Evolutionary conservation across 2,888 invertebrate genomes (phyloP), one percentile per base, ranked within the genome.

Genomic region (Drosophila neonasuta): DNA sequence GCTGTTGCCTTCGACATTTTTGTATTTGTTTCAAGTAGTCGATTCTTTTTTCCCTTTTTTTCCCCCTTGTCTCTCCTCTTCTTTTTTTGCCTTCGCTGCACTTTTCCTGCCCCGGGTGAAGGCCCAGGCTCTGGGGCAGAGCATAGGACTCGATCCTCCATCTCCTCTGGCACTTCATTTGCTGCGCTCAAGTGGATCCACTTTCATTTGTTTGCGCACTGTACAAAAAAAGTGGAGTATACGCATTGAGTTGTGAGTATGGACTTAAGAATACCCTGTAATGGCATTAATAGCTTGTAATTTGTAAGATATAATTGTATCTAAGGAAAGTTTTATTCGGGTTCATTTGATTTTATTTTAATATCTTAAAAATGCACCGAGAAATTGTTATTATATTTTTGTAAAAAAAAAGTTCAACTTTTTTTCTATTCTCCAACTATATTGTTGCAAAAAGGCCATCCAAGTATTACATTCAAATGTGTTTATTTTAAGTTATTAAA

Each of bases 181-280:
- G 81, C 88, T 74, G 81, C 84, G 84, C 87, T 87, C 88, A 87
- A 87, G 86, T 88, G 88, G 86, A 86, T 88, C 86, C 86, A 87
- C 86, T 87, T 87, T 87, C 86, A 88, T 87, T 88, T 87, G 86
- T 88, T 87, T 87, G 88, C 81, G 71, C 67, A 76, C 52, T 46
- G 67, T 68, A 77, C 60, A 70, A 61, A 74, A 65, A 58, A 68
- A 44, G 32, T 36, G 17, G 8, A 39, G 36, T 44, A 20, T 32
- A 7, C 7, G 9, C 9, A 2, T 10, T 9, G 2, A 7, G 10
- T 2, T 32, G 9, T 9, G n/a, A 15, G 4, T 42, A 11, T 2
- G 2, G 11, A n/a, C 48, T 9, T 0, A 0, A 0, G 30, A 8
- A 49, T 48, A 55, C 32, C 48, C 15, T 42, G 10, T 42, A 49